Conservation (phyloP, 2,888 invertebrate species). For the Acronicta aceris region DNA sequence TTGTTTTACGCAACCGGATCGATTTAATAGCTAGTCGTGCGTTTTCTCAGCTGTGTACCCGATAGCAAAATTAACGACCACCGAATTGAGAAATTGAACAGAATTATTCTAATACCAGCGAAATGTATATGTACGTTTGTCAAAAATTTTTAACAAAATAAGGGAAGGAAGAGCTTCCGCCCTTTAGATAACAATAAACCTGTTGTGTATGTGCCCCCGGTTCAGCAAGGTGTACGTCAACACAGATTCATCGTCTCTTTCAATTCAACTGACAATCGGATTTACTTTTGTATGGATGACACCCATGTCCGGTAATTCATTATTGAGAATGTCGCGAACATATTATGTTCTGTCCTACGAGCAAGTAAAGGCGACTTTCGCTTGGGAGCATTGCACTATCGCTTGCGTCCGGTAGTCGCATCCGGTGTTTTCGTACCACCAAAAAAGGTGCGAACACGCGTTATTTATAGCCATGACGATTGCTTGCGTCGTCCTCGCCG, state of each 20-base stretch:
- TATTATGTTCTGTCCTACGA: constrained; percentile 58
- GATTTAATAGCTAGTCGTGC: constrained; percentile 87
- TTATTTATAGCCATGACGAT: constrained; percentile 87
- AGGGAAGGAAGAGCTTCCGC: constrained; percentile 65
- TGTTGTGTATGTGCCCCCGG: constrained; percentile 60
- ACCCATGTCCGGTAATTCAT: constrained; percentile 80
- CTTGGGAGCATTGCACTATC: constrained; percentile 79
- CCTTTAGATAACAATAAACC: constrained; percentile 64
- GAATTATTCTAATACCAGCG: constrained; percentile 52
- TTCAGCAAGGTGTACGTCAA: constrained; percentile 65
- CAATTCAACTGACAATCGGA: constrained; percentile 70
- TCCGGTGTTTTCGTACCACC: constrained; percentile 87
- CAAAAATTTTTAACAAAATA: constrained; percentile 59
- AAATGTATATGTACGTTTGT: constrained; percentile 34
- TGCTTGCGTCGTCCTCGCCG: constrained; percentile 73
- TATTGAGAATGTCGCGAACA: constrained; percentile 62
- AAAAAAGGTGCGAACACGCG: constrained; percentile 87
- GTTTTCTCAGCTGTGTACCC: constrained; percentile 85
- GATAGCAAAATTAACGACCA: constrained; percentile 69
- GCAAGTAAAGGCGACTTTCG: constrained; percentile 73
- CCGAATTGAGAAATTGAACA: constrained; percentile 66
- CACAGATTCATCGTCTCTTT: constrained; percentile 64
- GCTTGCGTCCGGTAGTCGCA: constrained; percentile 84
- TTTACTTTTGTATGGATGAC: constrained; percentile 78
- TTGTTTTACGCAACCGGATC: constrained; percentile 89